Evolutionary conservation across 1,140 invertebrate genomes (phyloP), one percentile per base, ranked within the genome.

Genomic region (Phthorimaea operculella): DNA sequence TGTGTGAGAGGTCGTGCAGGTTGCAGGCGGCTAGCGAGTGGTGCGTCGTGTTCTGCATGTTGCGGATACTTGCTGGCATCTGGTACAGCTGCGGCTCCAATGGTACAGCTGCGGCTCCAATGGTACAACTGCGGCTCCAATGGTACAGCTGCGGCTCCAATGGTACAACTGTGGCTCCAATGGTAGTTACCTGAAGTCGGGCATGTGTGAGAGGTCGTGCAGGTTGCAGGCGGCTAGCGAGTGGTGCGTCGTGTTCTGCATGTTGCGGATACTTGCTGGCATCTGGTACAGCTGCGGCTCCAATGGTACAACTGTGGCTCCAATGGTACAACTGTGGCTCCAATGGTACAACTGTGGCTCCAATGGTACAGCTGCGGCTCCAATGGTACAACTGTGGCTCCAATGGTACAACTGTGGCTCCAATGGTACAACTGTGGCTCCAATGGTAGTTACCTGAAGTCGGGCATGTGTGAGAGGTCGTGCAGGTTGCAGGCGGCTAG

Each of bases 1-100:
- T 72, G 33, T 89, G 87, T 0, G 90, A 86, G 47, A 92, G 80
- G 76, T 95, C 93, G 71, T 94, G 92, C 0, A 90, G 89, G 54
- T 88, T 88, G 67, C 89, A 87, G 2, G 91, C 75, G 59, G 89
- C 85, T 15, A 49, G 9, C 45, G 11, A 50, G 34, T 11, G 49
- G 8, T 56, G 60, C 5, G 14, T 12, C 21, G 21, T 47, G 53
- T 58, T 59, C 14, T 55, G 15, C 51, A 64, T 59, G 52, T 36
- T 52, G 52, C 60, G 52, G 33, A 69, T 57, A 42, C 58, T 55
- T 18, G 54, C 5, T 52, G 66, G 65, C 58, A 71, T 68, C 34
- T 64, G 56, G 47, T 69, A 70, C 47, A 71, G 55, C 48, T 68
- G 63, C 7, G 70, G 69, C 59, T 75, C 72, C 17, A 70, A 51